Evolutionary conservation across 2,113 vertebrate species (phyloP), one percentile per base, ranked within the genome.

Genomic region (Lates calcarifer): DNA sequence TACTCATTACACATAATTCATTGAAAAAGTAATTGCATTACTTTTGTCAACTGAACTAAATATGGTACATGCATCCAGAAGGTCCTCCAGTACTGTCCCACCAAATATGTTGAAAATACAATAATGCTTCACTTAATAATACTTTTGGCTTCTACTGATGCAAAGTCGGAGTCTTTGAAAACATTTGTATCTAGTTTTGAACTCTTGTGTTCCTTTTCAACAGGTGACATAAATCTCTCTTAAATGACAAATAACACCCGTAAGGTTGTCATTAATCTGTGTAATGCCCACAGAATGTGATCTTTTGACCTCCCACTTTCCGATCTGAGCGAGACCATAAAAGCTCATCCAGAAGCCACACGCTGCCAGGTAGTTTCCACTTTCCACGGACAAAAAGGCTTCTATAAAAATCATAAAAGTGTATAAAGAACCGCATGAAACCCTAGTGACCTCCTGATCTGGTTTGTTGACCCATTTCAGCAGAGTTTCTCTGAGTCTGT

Each of bases 381-480:
- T 81, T 82, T 49, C 55, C 62, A 20, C 15, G 1, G 64, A 79
- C 37, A 77, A 56, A 84, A 77, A 45, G 18, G 47, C 71, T 68
- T 57, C 43, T 33, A 41, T 60, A 85, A 75, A 84, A 82, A 78
- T 55, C 61, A 64, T 33, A 76, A 22, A 11, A 31, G 65, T 24
- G 31, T 73, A 35, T 66, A 47, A 75, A 72, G 14, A 74, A 12
- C 6, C 29, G 26, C 28, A 35, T 3, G 10, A 51, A 73, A 72
- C 3, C 7, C 49, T 35, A 29, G 72, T 60, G 81, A 86, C 81
- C 81, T 70, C 58, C n/a, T 58, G 68, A 78, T 88, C 81, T 49
- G 28, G 49, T 84, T 31, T 69, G 69, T 20, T 85, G 89, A 91
- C 87, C 82, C 31, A 2, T 31, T 66, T 41, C 62, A 66, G 73